Evolutionary conservation across 1,140 invertebrate species (phyloP).

Genomic region (Temnothorax nylanderi): DNA sequence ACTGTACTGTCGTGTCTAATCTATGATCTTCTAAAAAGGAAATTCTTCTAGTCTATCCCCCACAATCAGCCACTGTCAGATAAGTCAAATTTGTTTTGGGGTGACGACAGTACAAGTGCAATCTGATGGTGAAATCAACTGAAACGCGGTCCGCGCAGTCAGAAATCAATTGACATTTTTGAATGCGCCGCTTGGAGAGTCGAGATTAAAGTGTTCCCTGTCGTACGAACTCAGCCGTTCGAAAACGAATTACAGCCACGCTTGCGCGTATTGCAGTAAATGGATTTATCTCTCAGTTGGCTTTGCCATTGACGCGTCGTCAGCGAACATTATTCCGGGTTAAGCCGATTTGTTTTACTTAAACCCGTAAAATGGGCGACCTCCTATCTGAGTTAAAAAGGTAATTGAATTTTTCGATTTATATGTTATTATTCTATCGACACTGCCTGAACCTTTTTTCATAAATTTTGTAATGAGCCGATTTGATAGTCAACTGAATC

Average conservation of each 20-base stretch:
- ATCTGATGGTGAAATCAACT: slow-evolving; percentile 18
- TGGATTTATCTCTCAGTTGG: slow-evolving; percentile 38
- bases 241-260: slow-evolving; percentile 33
- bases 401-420: slow-evolving; percentile 20
- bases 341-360: slow-evolving; percentile 28
- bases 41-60: not conserved
- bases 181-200: slow-evolving; percentile 24
- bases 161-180: slow-evolving; percentile 39
- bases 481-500: not conserved
- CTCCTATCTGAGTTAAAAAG: not conserved
- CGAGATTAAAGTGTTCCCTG: slow-evolving; percentile 41
- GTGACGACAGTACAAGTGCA: not conserved
- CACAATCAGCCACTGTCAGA: not conserved
- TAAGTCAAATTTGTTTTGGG: slow-evolving; percentile 2
- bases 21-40: not conserved
- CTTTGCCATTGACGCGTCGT: slow-evolving; percentile 42
- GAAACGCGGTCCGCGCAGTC: slow-evolving; percentile 6
- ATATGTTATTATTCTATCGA: not conserved
- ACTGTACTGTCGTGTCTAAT: not conserved
- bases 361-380: not conserved
- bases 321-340: slow-evolving; percentile 38
- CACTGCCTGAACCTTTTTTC: not conserved
- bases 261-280: slow-evolving; percentile 34
- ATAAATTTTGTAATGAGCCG: not conserved
- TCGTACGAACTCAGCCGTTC: slow-evolving; percentile 37